phyloP scores from a whole-genome alignment of 1,140 invertebrate species.

The Episyrphus balteatus region DNA sequence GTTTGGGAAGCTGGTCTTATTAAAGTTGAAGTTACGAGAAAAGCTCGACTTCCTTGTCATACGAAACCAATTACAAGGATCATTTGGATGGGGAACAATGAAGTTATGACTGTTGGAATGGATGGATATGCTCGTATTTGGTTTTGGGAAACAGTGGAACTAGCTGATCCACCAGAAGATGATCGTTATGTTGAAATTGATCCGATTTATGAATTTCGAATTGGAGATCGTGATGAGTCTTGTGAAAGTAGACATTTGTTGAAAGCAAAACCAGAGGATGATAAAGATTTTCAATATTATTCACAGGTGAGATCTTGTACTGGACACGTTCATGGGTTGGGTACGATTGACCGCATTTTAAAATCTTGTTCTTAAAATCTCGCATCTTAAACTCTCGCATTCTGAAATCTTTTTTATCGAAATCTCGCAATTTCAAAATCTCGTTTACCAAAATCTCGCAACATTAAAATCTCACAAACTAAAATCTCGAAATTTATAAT shows the following conservation, averaged over 20 bases:
- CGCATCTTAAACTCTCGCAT: too few relatives aligned
- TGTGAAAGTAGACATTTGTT: slow-evolving; percentile 25
- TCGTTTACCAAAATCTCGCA: too few relatives aligned
- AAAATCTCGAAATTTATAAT: too few relatives aligned
- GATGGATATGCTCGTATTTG: slow-evolving; percentile 77
- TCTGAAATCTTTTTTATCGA: too few relatives aligned
- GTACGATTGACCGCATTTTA: too few relatives aligned
- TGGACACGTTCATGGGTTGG: too few relatives aligned
- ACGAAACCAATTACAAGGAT: slow-evolving; percentile 60
- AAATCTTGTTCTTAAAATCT: too few relatives aligned
- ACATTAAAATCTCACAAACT: too few relatives aligned
- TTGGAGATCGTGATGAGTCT: slow-evolving; percentile 9
- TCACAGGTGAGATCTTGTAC: slow-evolving; percentile 13
- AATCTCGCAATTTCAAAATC: too few relatives aligned
- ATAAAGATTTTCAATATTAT: slow-evolving; percentile 21
- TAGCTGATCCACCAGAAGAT: slow-evolving; percentile 65
- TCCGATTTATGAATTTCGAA: slow-evolving; percentile 59
- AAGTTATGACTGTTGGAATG: slow-evolving; percentile 53
- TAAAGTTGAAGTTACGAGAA: slow-evolving; percentile 64
- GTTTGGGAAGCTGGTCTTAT: slow-evolving; percentile 81
- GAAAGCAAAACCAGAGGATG: slow-evolving; percentile 20
- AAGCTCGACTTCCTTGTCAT: slow-evolving; percentile 61
- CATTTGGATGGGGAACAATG: slow-evolving; percentile 47
- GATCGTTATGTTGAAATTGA: slow-evolving; percentile 69
- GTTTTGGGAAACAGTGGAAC: slow-evolving; percentile 78